Evolutionary conservation across 53 echinoderm and acorn worm species (phyloP), one percentile per base, ranked within the genome.

Genomic region (Henricia sp.): DNA sequence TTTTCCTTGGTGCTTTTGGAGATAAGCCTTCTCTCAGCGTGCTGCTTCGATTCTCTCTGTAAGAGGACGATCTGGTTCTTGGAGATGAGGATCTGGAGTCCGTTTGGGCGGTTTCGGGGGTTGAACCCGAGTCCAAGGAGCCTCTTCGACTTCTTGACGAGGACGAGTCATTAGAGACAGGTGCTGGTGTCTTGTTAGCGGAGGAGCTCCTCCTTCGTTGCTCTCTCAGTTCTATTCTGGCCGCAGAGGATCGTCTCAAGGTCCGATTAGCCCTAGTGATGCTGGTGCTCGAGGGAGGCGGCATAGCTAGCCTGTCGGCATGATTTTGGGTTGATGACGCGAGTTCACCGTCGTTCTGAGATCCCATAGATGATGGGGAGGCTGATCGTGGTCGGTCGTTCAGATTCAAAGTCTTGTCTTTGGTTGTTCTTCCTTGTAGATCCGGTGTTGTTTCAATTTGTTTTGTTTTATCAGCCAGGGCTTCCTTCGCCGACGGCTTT

Each of bases 231-330:
- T 62, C 80, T 14, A 43, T 50, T 48, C 62, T 80, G 34, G 80
- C 44, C 4, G 80, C 63, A 0, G 80, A 80, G 44, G 80, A 80
- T 50, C 64, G 44, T 21, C 80, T 44, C 29, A 60, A 32, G 80
- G 44, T 63, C 34, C 80, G 43, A 46, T 34, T 40, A 20, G 44
- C 64, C 80, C 64, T 80, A 41, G 68, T 62, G 2, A 93, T 64
- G 20, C 59, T 39, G 16, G 90, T 69, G 1, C 90, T 52, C 25
- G 67, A 3, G 19, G 93, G 93, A 28, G 93, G 93, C 30, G 93
- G 93, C 93, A 93, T 93, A 26, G 90, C 84, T 14, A 90, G 56
- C 33, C 54, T 84, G 52, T 93, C 93, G 0, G 74, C 69, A 19
- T 37, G 68, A 6, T 83, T 66, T 37, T 83, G n/a, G n/a, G n/a